Base-by-base conservation (phyloP, 1,140 invertebrate genomes). In the Drosophila watanabei region DNA sequence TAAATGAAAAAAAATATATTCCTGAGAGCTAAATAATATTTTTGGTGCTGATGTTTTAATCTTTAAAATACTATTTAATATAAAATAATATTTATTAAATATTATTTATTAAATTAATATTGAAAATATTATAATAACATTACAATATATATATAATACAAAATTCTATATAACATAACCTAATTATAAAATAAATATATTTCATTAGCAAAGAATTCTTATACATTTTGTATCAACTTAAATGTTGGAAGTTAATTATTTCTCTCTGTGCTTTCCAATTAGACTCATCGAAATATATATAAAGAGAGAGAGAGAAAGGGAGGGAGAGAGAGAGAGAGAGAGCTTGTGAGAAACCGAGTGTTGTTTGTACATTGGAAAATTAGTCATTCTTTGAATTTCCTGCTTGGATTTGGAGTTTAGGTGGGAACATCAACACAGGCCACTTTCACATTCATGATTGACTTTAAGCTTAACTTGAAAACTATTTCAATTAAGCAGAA, bases 321-420 rank as follows among this genome's bases (percentile, higher is more conserved):
- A n/a, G n/a, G n/a, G 32, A 13, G 32, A 30, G 30, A 60, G 18
- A 14, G 35, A 16, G 28, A 9, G 28, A 30, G 30, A 51, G 14
- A n/a, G 33, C 39, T 59, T 37, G 70, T 52, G 70, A 73, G 70
- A 41, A 58, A 9, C 46, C 2, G 11, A 16, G 41, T 58, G 60
- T 39, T 58, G 60, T 39, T 65, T 76, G 61, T 65, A 57, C 37
- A 59, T 52, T 37, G 52, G 33, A 58, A 77, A 77, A 77, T 77
- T 77, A 77, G 73, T 77, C 72, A 77, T 77, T 76, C 54, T n/a
- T 52, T 30, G 28, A 35, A 35, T 58, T 76, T 76, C 72, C 73
- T 66, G 73, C 59, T 33, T 57, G 39, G 37, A 13, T 24, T 16
- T 33, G 9, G n/a, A 49, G 14, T 30, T 39, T 14, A 32, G 60